phyloP scores from a whole-genome alignment of 2,888 invertebrate genomes.

The Mellilla xanthometata region DNA sequence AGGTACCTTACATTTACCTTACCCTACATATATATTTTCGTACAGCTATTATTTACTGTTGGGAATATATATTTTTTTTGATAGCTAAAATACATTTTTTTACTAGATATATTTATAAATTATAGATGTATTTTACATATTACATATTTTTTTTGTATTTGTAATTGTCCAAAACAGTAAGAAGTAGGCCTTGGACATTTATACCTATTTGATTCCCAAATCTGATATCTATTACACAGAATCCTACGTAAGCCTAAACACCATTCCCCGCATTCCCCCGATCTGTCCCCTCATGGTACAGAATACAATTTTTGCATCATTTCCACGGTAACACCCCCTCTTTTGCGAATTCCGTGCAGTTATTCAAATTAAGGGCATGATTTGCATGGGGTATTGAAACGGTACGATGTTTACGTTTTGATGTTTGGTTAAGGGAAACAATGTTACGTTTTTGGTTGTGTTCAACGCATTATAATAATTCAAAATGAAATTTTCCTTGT shows the following conservation, averaged over 20 bases:
- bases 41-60: too few relatives aligned
- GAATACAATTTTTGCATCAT: slow-evolving; percentile 48
- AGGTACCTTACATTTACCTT: too few relatives aligned
- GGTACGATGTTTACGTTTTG: slow-evolving; percentile 3
- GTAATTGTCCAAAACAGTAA: too few relatives aligned
- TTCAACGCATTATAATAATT: too few relatives aligned
- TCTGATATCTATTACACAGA: neutral
- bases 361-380: slow-evolving; percentile 38
- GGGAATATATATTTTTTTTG: too few relatives aligned
- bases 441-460: neutral
- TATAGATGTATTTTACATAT: too few relatives aligned
- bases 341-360: slow-evolving; percentile 47
- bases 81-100: too few relatives aligned
- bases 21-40: too few relatives aligned
- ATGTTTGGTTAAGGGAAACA: neutral
- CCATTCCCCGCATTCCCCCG: neutral
- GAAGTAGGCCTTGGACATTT: too few relatives aligned
- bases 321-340: slow-evolving; percentile 53
- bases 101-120: too few relatives aligned
- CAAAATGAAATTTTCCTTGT: too few relatives aligned
- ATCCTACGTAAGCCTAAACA: neutral
- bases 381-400: slow-evolving; percentile 21
- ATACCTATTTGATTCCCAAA: neutral
- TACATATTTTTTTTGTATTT: too few relatives aligned
- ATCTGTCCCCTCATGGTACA: slow-evolving; percentile 4